Base-by-base conservation (phyloP, 1,140 invertebrate species). In the Lasaia peninsularis region DNA sequence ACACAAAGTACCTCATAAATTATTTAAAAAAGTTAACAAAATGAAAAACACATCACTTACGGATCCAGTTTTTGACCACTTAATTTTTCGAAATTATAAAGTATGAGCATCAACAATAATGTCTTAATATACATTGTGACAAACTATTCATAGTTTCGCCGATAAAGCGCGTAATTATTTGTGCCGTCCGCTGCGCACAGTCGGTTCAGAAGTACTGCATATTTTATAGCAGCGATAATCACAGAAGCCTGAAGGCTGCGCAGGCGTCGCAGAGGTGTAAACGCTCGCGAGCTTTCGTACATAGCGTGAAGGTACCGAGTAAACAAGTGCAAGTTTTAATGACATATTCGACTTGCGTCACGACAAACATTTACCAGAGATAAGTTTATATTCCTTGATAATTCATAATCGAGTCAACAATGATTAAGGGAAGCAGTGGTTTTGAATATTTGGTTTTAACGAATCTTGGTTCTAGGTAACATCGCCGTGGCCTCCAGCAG, bases 151-250 rank as follows among this genome's bases (percentile, higher is more conserved):
- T 69, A 68, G 62, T 64, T 65, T 56, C 62, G 32, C 52, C 53
- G 58, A 37, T 54, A 32, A 40, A 53, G 59, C 67, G 60, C 63
- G 58, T 63, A 65, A 56, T 49, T 21, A 53, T 52, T 60, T 54
- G 40, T 62, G 60, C 58, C 72, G 84, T 78, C 74, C 71, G 75
- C 62, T 71, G 67, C 70, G 80, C 75, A 67, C 64, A 75, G 77
- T 74, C 65, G 77, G 62, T 71, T 74, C 71, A 71, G 71, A 60
- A 75, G 67, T 73, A 87, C 81, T 87, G 74, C 69, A 59, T 61
- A 69, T 61, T 48, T 48, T 62, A 65, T 56, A 61, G 60, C 75
- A 64, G 69, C 69, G 63, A 61, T 68, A 73, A 65, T 61, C 52
- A 60, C 63, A 49, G 44, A 70, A 72, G 66, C 65, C 58, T 63